Evolutionary conservation across 2,888 invertebrate species (phyloP).

Genomic region (Coecobrya sp.): DNA sequence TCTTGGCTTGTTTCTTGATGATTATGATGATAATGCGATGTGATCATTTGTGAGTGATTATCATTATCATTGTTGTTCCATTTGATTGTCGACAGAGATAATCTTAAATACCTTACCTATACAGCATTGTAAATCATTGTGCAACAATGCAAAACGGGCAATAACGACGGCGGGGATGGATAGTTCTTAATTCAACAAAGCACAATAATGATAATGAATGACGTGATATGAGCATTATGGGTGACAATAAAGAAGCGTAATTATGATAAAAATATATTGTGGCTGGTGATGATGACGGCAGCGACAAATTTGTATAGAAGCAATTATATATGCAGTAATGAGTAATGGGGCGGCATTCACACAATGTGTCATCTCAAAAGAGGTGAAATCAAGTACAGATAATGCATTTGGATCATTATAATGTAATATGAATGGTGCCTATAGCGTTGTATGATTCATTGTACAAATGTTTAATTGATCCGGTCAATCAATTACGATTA

Average conservation of each 20-base stretch:
- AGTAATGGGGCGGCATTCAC: no score
- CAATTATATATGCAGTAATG: no score
- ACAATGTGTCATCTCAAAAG: no score
- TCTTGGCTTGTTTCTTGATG: background rate
- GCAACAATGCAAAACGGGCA: background rate
- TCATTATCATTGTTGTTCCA: conserved; percentile 8
- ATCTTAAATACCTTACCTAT: background rate
- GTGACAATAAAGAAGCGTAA: background rate
- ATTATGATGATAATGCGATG: background rate
- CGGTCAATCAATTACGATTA: no score
- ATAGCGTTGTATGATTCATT: no score
- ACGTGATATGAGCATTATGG: background rate
- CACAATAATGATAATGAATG: background rate
- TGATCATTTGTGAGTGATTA: conserved; percentile 14
- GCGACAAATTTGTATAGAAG: no score
- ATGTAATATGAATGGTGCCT: no score
- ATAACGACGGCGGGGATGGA: background rate
- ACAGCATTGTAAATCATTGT: background rate
- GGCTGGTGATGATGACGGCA: background rate
- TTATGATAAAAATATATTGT: background rate
- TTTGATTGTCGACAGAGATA: conserved; percentile 16
- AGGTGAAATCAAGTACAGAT: no score
- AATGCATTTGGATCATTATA: no score
- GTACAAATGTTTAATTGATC: no score
- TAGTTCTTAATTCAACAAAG: no score